These are phyloP conservation scores for Hydropsyche betteni DNA, from an alignment of 2,888 invertebrate species.

Conservation along the genomic window DNA sequence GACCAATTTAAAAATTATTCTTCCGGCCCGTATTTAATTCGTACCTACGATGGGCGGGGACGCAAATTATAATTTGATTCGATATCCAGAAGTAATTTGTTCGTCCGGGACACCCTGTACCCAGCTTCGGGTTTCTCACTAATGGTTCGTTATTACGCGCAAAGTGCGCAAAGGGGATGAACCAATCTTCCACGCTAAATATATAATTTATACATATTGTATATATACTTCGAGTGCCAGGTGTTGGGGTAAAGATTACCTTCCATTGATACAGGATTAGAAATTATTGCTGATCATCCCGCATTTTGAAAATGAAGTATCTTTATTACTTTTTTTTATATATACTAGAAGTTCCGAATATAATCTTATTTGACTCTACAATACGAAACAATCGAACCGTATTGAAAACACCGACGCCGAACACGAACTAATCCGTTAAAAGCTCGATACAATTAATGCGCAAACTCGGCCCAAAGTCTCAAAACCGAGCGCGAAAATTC, in stretches of 20 bases:
- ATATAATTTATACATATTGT: too few species aligned
- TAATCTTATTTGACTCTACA: too few species aligned
- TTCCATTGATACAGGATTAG: background rate
- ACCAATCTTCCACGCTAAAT: background rate
- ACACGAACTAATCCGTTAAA: too few species aligned
- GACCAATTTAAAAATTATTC: too few species aligned
- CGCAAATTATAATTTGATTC: slow-evolving; percentile 50
- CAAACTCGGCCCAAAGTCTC: too few species aligned
- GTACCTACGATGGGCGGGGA: background rate
- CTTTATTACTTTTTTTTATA: too few species aligned
- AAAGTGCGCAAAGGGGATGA: slow-evolving; percentile 33
- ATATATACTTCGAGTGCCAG: slow-evolving; percentile 35
- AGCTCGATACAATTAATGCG: too few species aligned
- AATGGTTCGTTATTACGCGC: slow-evolving; percentile 42
- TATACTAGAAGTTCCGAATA: too few species aligned
- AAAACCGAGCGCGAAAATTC: too few species aligned
- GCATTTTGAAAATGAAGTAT: background rate
- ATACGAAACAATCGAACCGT: too few species aligned
- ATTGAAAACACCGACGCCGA: too few species aligned
- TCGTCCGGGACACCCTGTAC: slow-evolving; percentile 40
- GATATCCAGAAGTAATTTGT: slow-evolving; percentile 48
- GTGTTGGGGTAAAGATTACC: slow-evolving; percentile 43
- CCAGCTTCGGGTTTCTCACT: slow-evolving; percentile 27
- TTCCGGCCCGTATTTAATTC: too few species aligned
- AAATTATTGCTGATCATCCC: slow-evolving; percentile 24